These are phyloP conservation scores for Hetaerina titia DNA, from an alignment of 2,888 invertebrate genomes.

Conservation along the genomic window DNA sequence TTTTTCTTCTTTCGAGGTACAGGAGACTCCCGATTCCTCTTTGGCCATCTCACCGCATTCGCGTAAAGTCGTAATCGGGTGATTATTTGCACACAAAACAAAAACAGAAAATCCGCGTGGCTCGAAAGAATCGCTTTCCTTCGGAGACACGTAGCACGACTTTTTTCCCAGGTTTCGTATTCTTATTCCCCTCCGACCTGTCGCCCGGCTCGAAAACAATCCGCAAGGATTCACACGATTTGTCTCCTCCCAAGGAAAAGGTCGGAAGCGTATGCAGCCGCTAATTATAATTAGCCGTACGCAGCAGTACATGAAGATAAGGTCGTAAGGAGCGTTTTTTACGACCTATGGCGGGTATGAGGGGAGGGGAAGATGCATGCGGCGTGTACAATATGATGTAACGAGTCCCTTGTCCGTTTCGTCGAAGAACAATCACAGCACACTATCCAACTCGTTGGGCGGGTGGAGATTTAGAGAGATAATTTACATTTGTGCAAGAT, in stretches of 20 bases:
- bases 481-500: background rate
- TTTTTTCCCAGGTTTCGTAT: background rate
- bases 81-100: background rate
- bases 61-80: background rate
- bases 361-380: background rate
- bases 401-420: background rate
- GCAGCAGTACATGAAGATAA: background rate
- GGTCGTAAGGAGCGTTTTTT: background rate
- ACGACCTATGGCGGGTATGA: background rate
- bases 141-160: background rate
- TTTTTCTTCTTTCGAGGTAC: too few species aligned
- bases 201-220: background rate
- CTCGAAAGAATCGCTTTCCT: background rate
- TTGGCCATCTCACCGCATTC: background rate
- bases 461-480: conserved; percentile 2
- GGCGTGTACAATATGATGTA: conserved; percentile 3
- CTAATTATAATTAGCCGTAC: conserved; percentile 25
- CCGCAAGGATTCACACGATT: background rate
- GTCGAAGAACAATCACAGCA: background rate
- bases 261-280: background rate
- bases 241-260: background rate
- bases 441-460: background rate
- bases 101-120: background rate
- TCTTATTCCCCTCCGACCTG: background rate
- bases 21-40: background rate